Evolutionary conservation across 2,888 invertebrate species (phyloP).

Genomic region (Chironomus tentans): DNA sequence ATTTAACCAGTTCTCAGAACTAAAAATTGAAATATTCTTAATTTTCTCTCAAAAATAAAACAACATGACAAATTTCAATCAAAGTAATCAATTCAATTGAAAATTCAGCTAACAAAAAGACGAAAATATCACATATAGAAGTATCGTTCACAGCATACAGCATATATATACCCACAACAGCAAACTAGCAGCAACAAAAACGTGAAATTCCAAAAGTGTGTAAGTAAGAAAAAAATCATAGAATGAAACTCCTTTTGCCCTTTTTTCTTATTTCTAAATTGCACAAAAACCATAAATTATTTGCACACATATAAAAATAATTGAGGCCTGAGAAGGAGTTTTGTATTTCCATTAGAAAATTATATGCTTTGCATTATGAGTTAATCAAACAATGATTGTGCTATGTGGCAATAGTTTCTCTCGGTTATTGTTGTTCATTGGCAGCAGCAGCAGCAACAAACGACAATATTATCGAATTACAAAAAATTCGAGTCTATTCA

Average conservation of each 20-base stretch:
- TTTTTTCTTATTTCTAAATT: neutral
- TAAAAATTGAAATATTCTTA: too few species aligned
- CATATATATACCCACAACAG: too few species aligned
- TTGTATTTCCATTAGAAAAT: slow-evolving; percentile 15
- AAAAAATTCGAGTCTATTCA: neutral
- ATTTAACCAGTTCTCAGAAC: too few species aligned
- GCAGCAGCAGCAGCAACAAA: neutral
- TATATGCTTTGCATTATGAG: slow-evolving; percentile 19
- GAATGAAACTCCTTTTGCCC: neutral
- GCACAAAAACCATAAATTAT: slow-evolving; percentile 24
- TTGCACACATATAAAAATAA: slow-evolving; percentile 4
- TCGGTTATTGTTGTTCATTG: neutral
- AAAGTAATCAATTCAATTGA: too few species aligned
- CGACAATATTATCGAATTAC: neutral
- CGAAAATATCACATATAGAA: too few species aligned
- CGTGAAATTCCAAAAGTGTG: neutral
- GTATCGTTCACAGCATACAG: too few species aligned
- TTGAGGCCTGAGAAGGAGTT: slow-evolving; percentile 13
- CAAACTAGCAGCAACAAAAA: too few species aligned
- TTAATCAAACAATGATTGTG: slow-evolving; percentile 18
- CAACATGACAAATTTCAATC: too few species aligned
- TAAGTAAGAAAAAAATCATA: neutral
- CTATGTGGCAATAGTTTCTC: neutral
- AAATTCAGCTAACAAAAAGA: too few species aligned
- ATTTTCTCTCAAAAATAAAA: too few species aligned